Base-by-base conservation (phyloP, 1,140 invertebrate genomes). In the Pemphigus obesinymphae region DNA sequence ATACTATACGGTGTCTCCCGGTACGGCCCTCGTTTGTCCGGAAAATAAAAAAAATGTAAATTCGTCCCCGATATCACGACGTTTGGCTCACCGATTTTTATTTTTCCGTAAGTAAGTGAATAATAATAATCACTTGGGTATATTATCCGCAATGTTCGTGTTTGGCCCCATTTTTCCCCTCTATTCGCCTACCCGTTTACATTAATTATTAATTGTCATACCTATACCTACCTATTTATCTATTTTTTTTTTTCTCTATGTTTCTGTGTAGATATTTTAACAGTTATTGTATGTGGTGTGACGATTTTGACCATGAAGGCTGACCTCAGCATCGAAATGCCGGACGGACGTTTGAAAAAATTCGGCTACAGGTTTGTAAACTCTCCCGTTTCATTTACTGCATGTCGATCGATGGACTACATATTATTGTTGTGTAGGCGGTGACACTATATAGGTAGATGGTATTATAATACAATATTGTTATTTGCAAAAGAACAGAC, bases 311-410 rank as follows among this genome's bases (percentile, higher is more conserved):
- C 23, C 15, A 78, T 78, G 75, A 78, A 78, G 40, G 63, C 76
- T 17, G 76, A 80, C 37, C 23, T 80, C 8, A 80, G 23, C 23
- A 80, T 80, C 8, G 76, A 80, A n/a, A 80, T 80, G 76, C 76
- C 76, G 0, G 76, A 80, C n/a, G 76, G 76, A 8, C 34, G 37
- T 20, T 63, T 80, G 15, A 80, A 80, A 40, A 45, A 61, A 63
- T 63, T 80, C 43, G 76, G 76, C 37, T 61, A 80, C 55, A 80
- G 53, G 76, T 80, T 58, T 2, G 76, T 53, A 55, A 13, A 78
- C n/a, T n/a, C n/a, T n/a, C n/a, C n/a, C n/a, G n/a, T 26, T 75
- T 37, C 1, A 34, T 26, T 55, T 11, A 53, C n/a, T n/a, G n/a
- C n/a, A n/a, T n/a, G n/a, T n/a, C n/a, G n/a, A n/a, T n/a, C n/a